Percentiles rank a stretch among this genome's conserved stretches.
These are phyloP conservation scores for Poliocrania exsul DNA, from an alignment of 2,797 vertebrate species.

Conservation along the genomic window DNA sequence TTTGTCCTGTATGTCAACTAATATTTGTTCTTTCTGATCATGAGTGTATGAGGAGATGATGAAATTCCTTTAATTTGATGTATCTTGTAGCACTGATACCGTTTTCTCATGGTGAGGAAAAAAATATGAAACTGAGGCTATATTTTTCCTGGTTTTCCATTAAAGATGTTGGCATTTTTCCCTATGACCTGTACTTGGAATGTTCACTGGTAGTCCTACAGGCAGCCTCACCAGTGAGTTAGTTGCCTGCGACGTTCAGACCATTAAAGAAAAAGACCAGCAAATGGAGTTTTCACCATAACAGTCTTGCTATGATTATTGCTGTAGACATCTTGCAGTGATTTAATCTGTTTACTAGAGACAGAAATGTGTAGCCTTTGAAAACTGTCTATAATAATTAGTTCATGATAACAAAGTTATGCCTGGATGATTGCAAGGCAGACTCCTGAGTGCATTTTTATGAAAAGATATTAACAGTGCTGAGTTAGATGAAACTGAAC, in stretches of 20 bases:
- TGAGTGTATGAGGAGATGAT: background rate
- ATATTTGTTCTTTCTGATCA: background rate
- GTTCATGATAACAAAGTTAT: constrained; percentile 58
- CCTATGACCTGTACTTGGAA: background rate
- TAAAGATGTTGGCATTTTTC: background rate
- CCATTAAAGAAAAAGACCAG: background rate
- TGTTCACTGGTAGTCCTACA: background rate
- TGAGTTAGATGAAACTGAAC: constrained; percentile 22
- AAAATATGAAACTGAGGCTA: background rate
- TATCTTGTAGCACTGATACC: background rate
- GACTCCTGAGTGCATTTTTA: constrained; percentile 48
- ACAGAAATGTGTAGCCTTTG: constrained; percentile 35
- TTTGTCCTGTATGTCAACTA: background rate
- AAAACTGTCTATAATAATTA: constrained; percentile 58
- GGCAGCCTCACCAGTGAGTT: background rate
- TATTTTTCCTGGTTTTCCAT: background rate
- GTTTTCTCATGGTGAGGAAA: background rate
- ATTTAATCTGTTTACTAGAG: constrained; percentile 36
- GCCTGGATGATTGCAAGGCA: constrained; percentile 43
- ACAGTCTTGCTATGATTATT: constrained; percentile 7
- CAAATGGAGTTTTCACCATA: background rate
- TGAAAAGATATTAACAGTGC: constrained; percentile 37
- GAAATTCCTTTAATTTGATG: background rate
- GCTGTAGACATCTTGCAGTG: constrained; percentile 24
- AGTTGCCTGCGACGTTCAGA: background rate